Conservation (phyloP, 2,888 invertebrate species). For the Habroteleia sp. region DNA sequence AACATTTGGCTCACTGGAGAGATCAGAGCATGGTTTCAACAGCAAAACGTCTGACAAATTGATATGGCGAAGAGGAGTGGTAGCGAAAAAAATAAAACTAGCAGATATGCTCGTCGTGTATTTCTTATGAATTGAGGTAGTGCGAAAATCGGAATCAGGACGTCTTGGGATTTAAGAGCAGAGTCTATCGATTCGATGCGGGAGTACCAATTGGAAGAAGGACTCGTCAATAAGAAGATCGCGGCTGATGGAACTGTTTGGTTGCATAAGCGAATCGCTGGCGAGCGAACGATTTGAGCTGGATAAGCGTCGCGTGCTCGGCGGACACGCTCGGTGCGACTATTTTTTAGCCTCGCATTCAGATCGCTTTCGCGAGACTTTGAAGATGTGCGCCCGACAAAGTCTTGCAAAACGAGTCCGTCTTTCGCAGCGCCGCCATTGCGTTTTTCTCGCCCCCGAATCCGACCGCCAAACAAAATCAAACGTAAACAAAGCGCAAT, state of each 20-base stretch:
- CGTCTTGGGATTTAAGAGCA: no score
- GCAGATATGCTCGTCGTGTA: no score
- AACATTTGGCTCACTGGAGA: no score
- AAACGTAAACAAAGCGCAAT: constrained; percentile 6
- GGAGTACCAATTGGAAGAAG: constrained; percentile 5
- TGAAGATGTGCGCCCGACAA: constrained; percentile 62
- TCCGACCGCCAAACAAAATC: no score
- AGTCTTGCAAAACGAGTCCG: constrained; percentile 44
- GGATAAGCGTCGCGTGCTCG: constrained; percentile 20
- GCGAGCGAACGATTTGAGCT: constrained; percentile 12
- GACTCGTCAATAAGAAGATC: constrained; percentile 6
- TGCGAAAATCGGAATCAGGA: no score
- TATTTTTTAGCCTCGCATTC: constrained; percentile 46
- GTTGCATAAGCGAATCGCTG: constrained; percentile 10
- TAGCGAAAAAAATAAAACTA: no score
- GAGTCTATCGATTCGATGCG: neutral
- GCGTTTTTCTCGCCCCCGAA: constrained; percentile 4
- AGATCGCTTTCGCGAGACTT: constrained; percentile 65
- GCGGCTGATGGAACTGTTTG: constrained; percentile 10
- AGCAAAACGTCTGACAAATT: no score
- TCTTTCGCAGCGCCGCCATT: constrained; percentile 30
- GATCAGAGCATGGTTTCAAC: no score
- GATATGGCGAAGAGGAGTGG: no score
- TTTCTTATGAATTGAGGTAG: no score
- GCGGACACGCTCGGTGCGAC: constrained; percentile 1